phyloP scores from a whole-genome alignment of 2,888 invertebrate genomes.

The Tupiocoris notatus region DNA sequence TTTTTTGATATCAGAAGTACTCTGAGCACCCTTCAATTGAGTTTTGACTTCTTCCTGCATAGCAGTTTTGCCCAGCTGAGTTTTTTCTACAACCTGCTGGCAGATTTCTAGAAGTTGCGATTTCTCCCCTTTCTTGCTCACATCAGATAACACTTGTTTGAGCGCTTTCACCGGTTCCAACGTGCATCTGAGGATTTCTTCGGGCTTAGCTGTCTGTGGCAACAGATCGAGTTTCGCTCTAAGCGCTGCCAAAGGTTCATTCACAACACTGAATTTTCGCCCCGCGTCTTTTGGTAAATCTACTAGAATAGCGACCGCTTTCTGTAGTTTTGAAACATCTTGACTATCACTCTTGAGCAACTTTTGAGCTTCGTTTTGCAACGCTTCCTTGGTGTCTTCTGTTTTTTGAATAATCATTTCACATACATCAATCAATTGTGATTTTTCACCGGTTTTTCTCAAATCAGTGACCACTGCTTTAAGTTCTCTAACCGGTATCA shows the following conservation, averaged over 20 bases:
- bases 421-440: constrained; percentile 22
- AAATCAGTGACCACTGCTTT: constrained; percentile 9
- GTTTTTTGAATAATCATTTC: constrained; percentile 12
- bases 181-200: constrained; percentile 17
- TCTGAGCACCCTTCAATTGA: not conserved
- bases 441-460: constrained; percentile 10
- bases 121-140: not conserved
- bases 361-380: not conserved
- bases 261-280: not conserved
- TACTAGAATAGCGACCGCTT: constrained; percentile 20
- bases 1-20: not conserved
- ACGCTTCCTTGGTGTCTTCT: not conserved
- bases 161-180: not conserved
- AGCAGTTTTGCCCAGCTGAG: not conserved
- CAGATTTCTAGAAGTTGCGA: constrained; percentile 10
- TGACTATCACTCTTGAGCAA: constrained; percentile 8
- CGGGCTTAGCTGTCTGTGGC: not conserved
- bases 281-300: constrained; percentile 12
- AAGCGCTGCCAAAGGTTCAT: constrained; percentile 6
- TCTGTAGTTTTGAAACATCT: constrained; percentile 7
- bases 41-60: constrained; percentile 5
- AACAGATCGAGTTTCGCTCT: constrained; percentile 1
- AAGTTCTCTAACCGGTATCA: not conserved
- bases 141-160: constrained; percentile 7
- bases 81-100: constrained; percentile 1